Conservation (phyloP, 2,888 invertebrate species). For the Synergus gifuensis region DNA sequence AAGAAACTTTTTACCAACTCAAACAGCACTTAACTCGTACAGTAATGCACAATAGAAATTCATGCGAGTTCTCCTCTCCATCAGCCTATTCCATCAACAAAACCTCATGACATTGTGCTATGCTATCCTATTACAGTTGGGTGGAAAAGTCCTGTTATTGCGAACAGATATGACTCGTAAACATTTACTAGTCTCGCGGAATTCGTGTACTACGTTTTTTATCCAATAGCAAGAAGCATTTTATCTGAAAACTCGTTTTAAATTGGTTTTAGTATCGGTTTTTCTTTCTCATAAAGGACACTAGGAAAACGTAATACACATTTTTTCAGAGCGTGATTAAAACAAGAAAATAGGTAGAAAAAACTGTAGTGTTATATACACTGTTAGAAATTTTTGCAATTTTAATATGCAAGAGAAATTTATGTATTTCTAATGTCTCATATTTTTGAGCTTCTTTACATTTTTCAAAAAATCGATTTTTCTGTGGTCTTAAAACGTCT, state of each 20-base stretch:
- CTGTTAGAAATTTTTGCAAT: too few relatives aligned
- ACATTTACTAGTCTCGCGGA: not conserved
- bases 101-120: not conserved
- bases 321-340: not conserved
- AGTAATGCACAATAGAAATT: constrained; percentile 66
- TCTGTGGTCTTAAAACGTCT: too few relatives aligned
- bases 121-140: not conserved
- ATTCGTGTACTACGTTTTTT: not conserved
- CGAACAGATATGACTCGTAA: not conserved
- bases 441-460: too few relatives aligned
- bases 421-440: too few relatives aligned
- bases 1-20: constrained; percentile 59
- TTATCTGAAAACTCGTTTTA: not conserved
- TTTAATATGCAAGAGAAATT: too few relatives aligned
- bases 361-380: too few relatives aligned
- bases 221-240: not conserved
- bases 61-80: constrained; percentile 50
- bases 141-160: not conserved
- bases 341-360: too few relatives aligned
- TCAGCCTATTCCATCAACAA: constrained; percentile 10
- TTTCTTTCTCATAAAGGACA: not conserved
- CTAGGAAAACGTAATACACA: not conserved
- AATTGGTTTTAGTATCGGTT: not conserved
- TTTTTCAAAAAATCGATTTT: too few relatives aligned
- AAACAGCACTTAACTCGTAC: constrained; percentile 61